Conservation (phyloP, 2,113 vertebrate genomes). For the Puma concolor region DNA sequence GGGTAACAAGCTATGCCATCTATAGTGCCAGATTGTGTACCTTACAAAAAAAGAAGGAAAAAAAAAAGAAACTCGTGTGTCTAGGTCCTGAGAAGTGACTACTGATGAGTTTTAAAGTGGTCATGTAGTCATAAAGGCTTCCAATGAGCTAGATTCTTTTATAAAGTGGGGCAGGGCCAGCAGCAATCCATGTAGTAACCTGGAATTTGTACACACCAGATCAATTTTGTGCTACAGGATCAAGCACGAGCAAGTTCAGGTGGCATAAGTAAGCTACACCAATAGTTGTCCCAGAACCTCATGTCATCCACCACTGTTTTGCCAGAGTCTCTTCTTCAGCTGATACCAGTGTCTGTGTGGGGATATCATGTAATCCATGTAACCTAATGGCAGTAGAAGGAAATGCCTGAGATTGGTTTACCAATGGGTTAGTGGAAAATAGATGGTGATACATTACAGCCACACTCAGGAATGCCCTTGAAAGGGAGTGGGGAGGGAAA, state of each 20-base stretch:
- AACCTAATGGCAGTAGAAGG: background rate
- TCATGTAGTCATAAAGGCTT: background rate
- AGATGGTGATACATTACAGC: background rate
- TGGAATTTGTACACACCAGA: background rate
- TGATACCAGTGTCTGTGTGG: background rate
- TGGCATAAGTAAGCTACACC: background rate
- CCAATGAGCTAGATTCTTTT: background rate
- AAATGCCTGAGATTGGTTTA: background rate
- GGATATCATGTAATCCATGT: too few relatives aligned
- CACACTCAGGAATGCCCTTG: background rate
- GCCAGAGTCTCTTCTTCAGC: background rate
- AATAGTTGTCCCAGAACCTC: background rate
- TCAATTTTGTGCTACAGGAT: background rate
- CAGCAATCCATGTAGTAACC: background rate
- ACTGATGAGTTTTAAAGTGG: background rate
- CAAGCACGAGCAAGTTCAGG: too few relatives aligned
- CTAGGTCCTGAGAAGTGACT: background rate
- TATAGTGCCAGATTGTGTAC: background rate
- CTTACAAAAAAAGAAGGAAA: background rate
- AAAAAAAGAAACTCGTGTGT: background rate
- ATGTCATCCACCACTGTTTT: background rate
- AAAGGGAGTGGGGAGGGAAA: background rate
- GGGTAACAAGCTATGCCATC: background rate
- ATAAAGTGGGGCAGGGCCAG: background rate
- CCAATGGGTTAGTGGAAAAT: background rate